A percentile compares a stretch with the other conserved stretches of the same genome.
Conservation (phyloP, 2,797 vertebrate species). For the Dipus sagitta region DNA sequence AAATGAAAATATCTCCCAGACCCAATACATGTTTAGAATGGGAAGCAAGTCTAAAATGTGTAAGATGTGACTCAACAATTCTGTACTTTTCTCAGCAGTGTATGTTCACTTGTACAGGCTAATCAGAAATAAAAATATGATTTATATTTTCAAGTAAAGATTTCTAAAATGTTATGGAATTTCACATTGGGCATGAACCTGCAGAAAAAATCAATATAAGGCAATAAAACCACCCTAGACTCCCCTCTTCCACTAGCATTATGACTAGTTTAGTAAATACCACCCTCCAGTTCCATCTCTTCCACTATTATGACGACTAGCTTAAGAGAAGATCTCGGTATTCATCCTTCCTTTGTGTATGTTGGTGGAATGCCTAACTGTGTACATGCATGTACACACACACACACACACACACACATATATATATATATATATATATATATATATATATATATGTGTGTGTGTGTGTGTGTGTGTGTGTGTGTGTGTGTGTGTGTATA, state of each 20-base stretch:
- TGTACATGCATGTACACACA: too few species aligned
- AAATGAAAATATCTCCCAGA: background rate
- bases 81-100: background rate
- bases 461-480: too few species aligned
- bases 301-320: background rate
- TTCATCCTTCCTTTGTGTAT: background rate
- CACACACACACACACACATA: too few species aligned
- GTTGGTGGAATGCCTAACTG: too few species aligned
- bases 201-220: too few species aligned
- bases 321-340: background rate
- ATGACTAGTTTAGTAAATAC: background rate
- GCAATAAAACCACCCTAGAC: too few species aligned
- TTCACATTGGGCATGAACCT: background rate
- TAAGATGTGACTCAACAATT: background rate
- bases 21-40: background rate
- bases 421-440: too few species aligned
- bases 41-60: background rate
- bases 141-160: background rate
- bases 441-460: too few species aligned
- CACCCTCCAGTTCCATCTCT: background rate
- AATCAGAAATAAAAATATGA: background rate
- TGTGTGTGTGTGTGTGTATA: too few species aligned
- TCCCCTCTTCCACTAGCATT: too few species aligned
- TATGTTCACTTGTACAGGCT: background rate
- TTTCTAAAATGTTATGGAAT: slow-evolving; percentile 12